Evolutionary conservation across 2,797 vertebrate species (phyloP).

Genomic region (Arremon aurantiirostris): DNA sequence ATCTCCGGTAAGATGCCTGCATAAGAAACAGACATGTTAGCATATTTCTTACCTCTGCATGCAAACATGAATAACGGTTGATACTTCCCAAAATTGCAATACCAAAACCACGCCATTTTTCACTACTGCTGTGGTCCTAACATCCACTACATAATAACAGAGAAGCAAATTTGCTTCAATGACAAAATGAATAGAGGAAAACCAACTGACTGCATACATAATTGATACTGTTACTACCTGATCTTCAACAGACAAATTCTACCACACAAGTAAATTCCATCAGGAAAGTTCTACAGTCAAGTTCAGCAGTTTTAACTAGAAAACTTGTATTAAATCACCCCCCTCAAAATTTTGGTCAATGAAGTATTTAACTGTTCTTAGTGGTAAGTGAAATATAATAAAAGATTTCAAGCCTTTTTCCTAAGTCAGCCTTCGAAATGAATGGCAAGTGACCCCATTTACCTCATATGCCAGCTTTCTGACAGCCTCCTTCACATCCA

Average conservation of each 20-base stretch:
- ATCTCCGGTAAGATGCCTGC: background rate
- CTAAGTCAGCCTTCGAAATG: background rate
- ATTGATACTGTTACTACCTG: background rate
- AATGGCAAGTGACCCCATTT: background rate
- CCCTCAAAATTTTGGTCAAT: background rate
- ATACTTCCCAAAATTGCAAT: background rate
- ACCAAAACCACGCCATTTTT: background rate
- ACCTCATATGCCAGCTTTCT: conserved; percentile 94
- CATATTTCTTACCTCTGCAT: background rate
- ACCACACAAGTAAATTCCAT: background rate
- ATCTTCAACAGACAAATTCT: background rate
- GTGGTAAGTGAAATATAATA: background rate
- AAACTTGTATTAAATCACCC: background rate
- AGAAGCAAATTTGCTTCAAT: background rate
- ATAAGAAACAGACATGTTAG: background rate
- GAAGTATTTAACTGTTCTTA: background rate
- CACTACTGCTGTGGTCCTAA: background rate
- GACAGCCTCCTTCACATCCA: conserved; percentile 90
- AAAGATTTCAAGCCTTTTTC: background rate
- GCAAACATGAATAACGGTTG: accelerated
- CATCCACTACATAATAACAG: background rate
- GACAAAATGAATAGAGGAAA: background rate
- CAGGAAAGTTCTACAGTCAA: background rate
- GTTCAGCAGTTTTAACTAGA: background rate
- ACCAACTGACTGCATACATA: background rate